Base-by-base conservation (phyloP, 2,888 invertebrate species). In the Leucania comma region DNA sequence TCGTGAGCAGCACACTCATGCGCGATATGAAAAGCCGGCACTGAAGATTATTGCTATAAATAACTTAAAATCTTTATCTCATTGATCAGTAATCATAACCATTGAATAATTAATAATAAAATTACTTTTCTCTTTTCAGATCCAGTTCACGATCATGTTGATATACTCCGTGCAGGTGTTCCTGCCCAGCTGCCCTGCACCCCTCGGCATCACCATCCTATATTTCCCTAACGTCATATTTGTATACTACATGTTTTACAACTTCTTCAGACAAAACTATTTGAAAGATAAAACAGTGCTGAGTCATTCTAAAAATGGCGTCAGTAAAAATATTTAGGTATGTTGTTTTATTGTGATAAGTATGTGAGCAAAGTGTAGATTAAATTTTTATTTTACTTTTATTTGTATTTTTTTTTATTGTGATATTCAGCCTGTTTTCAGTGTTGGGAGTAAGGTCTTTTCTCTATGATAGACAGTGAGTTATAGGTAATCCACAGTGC, bases 201-300 rank as follows among this genome's bases (percentile, higher is more conserved):
- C 97, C 0, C 90, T 93, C 24, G 90, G 93, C 0, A 86, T 97
- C 1, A 92, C 96, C 1, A 72, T 89, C 0, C 87, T 97, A 68
- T 98, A 97, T 89, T 93, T 97, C 77, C 95, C 97, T 0, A 97
- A 97, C 81, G 96, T 98, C 4, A 75, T 95, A 69, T 90, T 97
- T 67, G 97, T 98, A 59, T 97, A 97, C 87, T 97, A 97, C 89
- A 97, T 98, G 96, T 98, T 98, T 87, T 97, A 97, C 81, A 96
- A 97, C 68, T 98, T 98, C 90, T 98, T 97, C 83, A 96, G 93
- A 77, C 95, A 96, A 67, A 96, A 96, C 61, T 97, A 97, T 81
- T 29, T 58, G 2, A 81, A 82, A 42, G 67, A 80, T 20, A 76
- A 72, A 29, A 80, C 86, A 81, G 66, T 2, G 14, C 53, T 66